phyloP scores from a whole-genome alignment of 1,140 invertebrate species.

The Pogonognathellus flavescens region DNA sequence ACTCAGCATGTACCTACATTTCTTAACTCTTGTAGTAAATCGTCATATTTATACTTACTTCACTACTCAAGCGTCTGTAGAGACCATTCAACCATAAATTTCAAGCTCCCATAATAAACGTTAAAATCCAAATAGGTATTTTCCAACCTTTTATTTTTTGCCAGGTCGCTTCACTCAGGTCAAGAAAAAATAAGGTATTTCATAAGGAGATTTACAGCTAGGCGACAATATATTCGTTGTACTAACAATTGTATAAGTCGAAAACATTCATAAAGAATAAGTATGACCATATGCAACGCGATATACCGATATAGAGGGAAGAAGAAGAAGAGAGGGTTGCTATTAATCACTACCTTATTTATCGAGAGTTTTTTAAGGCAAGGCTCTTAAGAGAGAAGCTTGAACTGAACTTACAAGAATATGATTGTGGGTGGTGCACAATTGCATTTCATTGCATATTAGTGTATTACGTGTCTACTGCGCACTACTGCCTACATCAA shows the following conservation, averaged over 20 bases:
- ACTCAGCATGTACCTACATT: neutral
- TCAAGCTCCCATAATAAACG: no score
- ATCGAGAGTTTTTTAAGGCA: conserved; percentile 30
- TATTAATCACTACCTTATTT: conserved; percentile 31
- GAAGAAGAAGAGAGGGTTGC: neutral
- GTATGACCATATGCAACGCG: neutral
- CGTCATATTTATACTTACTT: conserved; percentile 4
- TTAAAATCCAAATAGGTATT: no score
- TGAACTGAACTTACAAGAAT: conserved; percentile 24
- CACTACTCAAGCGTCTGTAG: neutral
- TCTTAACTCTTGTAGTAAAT: neutral
- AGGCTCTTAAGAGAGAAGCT: neutral
- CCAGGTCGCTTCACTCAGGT: neutral
- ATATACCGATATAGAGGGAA: neutral
- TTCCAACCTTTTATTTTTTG: neutral
- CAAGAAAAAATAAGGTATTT: neutral
- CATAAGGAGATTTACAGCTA: neutral
- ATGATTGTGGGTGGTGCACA: conserved; percentile 23
- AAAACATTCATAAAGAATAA: neutral
- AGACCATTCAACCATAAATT: no score
- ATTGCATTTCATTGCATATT: conserved; percentile 19
- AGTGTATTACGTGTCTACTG: neutral
- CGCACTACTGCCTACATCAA: neutral
- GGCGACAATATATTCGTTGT: neutral
- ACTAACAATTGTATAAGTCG: neutral